Evolutionary conservation across 2,113 vertebrate species (phyloP).

Genomic region (Equus quagga): DNA sequence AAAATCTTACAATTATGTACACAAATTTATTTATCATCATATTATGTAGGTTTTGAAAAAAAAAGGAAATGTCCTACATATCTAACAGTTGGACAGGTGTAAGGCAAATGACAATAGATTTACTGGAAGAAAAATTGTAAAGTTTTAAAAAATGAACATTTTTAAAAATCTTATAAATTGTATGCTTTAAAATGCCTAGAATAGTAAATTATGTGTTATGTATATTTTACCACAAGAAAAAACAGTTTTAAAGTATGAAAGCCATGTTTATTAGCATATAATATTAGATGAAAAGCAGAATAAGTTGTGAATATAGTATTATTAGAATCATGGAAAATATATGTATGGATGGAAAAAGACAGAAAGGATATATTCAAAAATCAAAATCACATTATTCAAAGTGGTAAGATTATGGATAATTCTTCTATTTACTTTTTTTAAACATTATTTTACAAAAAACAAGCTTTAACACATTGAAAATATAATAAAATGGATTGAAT

Average conservation of each 20-base stretch:
- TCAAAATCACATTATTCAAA: slow-evolving; percentile 47
- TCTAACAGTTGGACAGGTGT: neutral
- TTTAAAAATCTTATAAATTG: neutral
- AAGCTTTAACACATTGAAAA: slow-evolving; percentile 8
- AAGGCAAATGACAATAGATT: neutral
- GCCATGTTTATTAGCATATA: neutral
- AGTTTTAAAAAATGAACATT: neutral
- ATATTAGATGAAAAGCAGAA: neutral
- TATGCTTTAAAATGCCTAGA: neutral
- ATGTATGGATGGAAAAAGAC: neutral
- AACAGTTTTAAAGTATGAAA: slow-evolving; percentile 6
- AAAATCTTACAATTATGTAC: neutral
- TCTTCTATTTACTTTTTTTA: slow-evolving; percentile 52
- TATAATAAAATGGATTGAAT: neutral
- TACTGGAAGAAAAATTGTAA: neutral
- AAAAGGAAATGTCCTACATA: neutral
- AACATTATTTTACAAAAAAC: slow-evolving; percentile 3
- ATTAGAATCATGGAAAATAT: neutral
- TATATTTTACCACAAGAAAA: neutral
- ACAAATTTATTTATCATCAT: neutral
- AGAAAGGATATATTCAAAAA: neutral
- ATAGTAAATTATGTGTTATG: neutral
- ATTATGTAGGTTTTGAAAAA: neutral
- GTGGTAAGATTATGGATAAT: neutral
- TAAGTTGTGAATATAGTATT: neutral